These are phyloP conservation scores for Campylomormyrus numenius DNA, from an alignment of 2,113 vertebrate species.

Conservation along the genomic window DNA sequence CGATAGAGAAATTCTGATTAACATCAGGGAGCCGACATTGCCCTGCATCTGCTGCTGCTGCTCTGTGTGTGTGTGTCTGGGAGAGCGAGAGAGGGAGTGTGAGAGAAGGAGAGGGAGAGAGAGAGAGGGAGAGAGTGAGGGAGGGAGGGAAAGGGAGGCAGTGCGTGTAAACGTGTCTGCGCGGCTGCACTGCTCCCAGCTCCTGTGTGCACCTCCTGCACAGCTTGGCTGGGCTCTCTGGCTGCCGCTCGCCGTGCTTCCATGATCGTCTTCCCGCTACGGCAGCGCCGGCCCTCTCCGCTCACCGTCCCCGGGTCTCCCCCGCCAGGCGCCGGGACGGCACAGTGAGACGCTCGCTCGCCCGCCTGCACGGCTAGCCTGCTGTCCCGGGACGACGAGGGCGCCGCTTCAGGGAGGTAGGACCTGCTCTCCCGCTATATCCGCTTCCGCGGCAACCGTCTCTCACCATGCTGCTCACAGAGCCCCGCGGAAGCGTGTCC, in stretches of 20 bases:
- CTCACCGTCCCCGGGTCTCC: conserved; percentile 16
- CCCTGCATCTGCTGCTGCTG: neutral
- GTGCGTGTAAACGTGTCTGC: conserved; percentile 56
- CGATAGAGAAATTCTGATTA: conserved; percentile 45
- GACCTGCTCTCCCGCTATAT: conserved; percentile 35
- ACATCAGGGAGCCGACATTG: conserved; percentile 18
- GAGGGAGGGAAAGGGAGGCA: conserved; percentile 33
- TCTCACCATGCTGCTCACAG: conserved; percentile 31
- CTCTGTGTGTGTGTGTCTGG: conserved; percentile 29
- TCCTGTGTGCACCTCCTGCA: conserved; percentile 44
- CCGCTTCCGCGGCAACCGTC: conserved; percentile 39
- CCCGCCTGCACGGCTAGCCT: conserved; percentile 34
- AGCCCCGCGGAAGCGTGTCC: conserved; percentile 20
- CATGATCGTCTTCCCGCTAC: conserved; percentile 64
- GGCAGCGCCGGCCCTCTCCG: conserved; percentile 37
- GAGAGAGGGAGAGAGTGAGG: conserved; percentile 26
- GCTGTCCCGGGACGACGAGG: conserved; percentile 22
- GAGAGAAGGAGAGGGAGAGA: conserved; percentile 13
- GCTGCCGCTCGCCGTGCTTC: conserved; percentile 52
- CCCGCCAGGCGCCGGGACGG: conserved; percentile 46
- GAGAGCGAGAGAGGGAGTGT: conserved; percentile 15
- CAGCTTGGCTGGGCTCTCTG: conserved; percentile 58
- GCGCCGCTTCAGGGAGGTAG: conserved; percentile 47
- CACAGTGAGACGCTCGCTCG: conserved; percentile 54
- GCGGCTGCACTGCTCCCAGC: conserved; percentile 61